Evolutionary conservation across 2,797 vertebrate species (phyloP).

Genomic region (Peromyscus melanophrys): DNA sequence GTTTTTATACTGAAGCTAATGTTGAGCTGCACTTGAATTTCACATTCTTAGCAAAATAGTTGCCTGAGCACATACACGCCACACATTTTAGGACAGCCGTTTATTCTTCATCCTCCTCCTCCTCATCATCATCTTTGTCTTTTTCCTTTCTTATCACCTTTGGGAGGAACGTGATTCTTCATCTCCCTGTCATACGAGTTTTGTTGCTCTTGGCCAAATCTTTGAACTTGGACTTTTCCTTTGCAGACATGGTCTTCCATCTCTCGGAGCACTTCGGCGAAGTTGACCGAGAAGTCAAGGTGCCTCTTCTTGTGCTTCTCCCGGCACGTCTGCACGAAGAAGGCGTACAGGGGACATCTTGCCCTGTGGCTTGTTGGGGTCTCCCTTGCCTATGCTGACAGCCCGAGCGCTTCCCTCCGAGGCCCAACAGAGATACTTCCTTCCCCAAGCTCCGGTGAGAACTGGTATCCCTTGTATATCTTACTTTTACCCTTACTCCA

Average conservation of each 20-base stretch:
- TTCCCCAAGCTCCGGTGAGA: neutral
- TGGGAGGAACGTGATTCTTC: slow-evolving; percentile 92
- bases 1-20: neutral
- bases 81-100: neutral
- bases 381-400: neutral
- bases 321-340: neutral
- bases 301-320: neutral
- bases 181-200: neutral
- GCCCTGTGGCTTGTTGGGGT: neutral
- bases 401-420: neutral
- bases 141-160: slow-evolving; percentile 89
- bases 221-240: neutral
- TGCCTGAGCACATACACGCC: neutral
- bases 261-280: neutral
- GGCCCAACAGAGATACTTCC: neutral
- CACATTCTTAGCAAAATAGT: neutral
- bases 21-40: neutral
- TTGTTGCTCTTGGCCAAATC: neutral
- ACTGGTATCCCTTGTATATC: too few relatives aligned
- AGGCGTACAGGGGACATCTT: neutral
- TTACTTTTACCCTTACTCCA: too few relatives aligned
- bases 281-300: neutral
- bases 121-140: slow-evolving; percentile 88
- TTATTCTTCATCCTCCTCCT: neutral
- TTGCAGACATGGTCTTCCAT: neutral